Evolutionary conservation across 2,113 vertebrate genomes (phyloP), one percentile per base, ranked within the genome.

Genomic region (Eptatretus burgeri): DNA sequence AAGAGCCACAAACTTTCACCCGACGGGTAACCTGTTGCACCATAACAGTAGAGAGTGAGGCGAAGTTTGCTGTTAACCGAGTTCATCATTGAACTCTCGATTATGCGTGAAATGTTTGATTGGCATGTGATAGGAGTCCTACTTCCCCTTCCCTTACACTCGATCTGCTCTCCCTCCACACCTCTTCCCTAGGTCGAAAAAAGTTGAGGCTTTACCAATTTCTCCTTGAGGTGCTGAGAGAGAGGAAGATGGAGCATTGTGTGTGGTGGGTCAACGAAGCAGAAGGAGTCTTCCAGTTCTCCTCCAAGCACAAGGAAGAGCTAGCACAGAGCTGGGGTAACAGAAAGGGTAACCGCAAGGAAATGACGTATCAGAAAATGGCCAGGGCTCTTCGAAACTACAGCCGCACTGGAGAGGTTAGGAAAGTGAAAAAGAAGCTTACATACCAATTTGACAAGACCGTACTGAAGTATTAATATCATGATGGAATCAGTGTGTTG

Each of bases 361-460:
- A 93, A 75, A 98, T 98, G 91, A 98, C 91, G 68, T 98, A 98
- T 69, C 91, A 98, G 78, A 98, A 98, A 74, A 98, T 98, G 91
- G 91, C 91, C 11, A 77, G 91, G 5, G 91, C 91, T 5, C 73
- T 98, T 71, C 81, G 91, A 76, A 98, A 98, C 77, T 98, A 98
- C 0, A 85, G 91, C 75, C 95, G 95, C 77, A 98, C 91, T 2
- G 91, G 91, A 18, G 88, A 95, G 73, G 91, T 98, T 66, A 85
- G 84, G 70, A 98, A 98, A 73, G 83, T 98, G 49, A 98, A 95
- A 79, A 93, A 94, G 76, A 98, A 98, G 78, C 74, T 98, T 71
- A 98, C 87, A 1, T 98, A 98, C 71, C 87, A 96, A 78, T 98
- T 98, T 78, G 95, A 41, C 27, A 41, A 41, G 27, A 41, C 27